Base-by-base conservation (phyloP, 2,797 vertebrate genomes). In the Pipistrellus nathusii region DNA sequence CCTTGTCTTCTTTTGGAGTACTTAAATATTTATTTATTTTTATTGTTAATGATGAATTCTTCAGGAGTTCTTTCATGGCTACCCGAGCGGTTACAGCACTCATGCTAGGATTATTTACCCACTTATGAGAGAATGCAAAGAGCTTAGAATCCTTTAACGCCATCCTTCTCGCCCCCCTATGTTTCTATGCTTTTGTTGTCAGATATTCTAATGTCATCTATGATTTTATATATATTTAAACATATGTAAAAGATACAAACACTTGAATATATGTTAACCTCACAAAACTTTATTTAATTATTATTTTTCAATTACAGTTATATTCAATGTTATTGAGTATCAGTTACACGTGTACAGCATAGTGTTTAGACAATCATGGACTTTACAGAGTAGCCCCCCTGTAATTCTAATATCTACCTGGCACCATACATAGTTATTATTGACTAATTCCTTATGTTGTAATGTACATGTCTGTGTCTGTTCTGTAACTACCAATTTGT, bases 141-240 rank as follows among this genome's bases (percentile, higher is more conserved):
- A 25, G 17, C 3, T 32, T 48, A 55, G 69, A 73, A 25, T 20
- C 18, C 20, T 68, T 92, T 68, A 46, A 68, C 27, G 81, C 11
- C 14, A 8, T 32, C 23, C 21, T n/a, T 2, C 17, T 23, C 2
- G 0, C 2, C 30, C 41, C 11, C 38, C n/a, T 38, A 14, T 14
- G 62, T 86, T 71, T 91, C 48, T 68, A 18, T 83, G 35, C 41
- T 55, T 69, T 91, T 84, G 66, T 90, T 85, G 44, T 91, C 59
- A 72, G 71, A 83, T 69, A 59, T 85, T 71, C 76, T 23, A 76
- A 76, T 76, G 48, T 21, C 30, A 53, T 23, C n/a, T 53, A 53
- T 76, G n/a, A 66, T n/a, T 76, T 57, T 73, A 51, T 27, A 75
- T 20, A 35, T 46, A 72, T 21, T 48, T 23, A 55, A 25, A 53